Percentiles rank a stretch among this genome's conserved stretches.
phyloP scores from a whole-genome alignment of 2,888 invertebrate genomes.

The Ichneumon xanthorius region DNA sequence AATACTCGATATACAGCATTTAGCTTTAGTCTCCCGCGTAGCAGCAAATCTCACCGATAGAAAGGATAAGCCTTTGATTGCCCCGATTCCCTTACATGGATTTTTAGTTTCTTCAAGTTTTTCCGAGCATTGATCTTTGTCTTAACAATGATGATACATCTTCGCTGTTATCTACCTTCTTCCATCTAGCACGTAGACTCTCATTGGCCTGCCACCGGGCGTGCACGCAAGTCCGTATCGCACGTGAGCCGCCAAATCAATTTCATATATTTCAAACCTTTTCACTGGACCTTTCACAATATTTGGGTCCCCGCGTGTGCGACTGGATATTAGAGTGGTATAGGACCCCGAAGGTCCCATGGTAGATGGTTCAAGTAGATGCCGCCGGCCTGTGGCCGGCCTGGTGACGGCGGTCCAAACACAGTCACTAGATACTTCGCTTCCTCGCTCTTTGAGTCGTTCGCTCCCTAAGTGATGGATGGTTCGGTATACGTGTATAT shows the following conservation, averaged over 20 bases:
- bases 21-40: background rate
- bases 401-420: constrained; percentile 71
- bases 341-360: background rate
- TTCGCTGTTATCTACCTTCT: constrained; percentile 5
- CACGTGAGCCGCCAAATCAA: constrained; percentile 78
- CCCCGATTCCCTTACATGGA: too few species aligned
- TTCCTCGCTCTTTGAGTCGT: constrained; percentile 78
- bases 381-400: constrained; percentile 59
- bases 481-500: constrained; percentile 74
- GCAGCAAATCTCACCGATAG: too few species aligned
- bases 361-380: constrained; percentile 64
- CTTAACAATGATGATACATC: background rate
- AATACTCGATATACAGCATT: background rate
- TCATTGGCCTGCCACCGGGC: constrained; percentile 18
- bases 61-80: background rate
- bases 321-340: constrained; percentile 10
- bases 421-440: constrained; percentile 79
- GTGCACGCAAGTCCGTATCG: constrained; percentile 43
- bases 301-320: constrained; percentile 80
- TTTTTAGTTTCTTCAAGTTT: background rate
- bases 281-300: constrained; percentile 85
- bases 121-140: background rate
- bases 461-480: constrained; percentile 81
- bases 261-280: constrained; percentile 84
- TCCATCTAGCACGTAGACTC: constrained; percentile 24